Conservation (phyloP, 2,797 vertebrate genomes). For the Galago senegalensis region DNA sequence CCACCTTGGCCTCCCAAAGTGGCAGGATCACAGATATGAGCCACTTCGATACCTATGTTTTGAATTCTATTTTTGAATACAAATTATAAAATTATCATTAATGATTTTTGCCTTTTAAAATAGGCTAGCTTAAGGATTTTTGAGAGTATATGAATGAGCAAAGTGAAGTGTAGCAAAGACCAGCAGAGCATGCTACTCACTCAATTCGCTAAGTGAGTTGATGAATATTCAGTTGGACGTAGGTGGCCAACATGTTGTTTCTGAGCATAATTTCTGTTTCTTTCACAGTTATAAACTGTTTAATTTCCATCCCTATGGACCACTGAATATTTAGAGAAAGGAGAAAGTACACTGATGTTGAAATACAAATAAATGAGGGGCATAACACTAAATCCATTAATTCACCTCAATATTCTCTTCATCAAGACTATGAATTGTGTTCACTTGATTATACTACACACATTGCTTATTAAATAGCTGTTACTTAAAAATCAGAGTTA, state of each 20-base stretch:
- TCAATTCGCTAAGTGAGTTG: not conserved
- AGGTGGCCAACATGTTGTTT: constrained; percentile 6
- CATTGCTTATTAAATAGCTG: not conserved
- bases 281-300: constrained; percentile 23
- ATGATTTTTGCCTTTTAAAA: constrained; percentile 34
- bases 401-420: constrained; percentile 39
- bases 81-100: constrained; percentile 42
- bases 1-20: not conserved
- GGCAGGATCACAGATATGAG: not conserved
- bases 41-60: not conserved
- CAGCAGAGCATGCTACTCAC: not conserved
- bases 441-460: constrained; percentile 40
- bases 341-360: not conserved
- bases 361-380: constrained; percentile 32
- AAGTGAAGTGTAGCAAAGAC: not conserved
- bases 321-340: not conserved
- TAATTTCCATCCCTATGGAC: constrained; percentile 29
- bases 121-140: not conserved
- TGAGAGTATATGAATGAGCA: not conserved
- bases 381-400: constrained; percentile 22
- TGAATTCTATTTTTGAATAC: constrained; percentile 44
- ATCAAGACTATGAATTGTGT: not conserved
- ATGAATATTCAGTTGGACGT: not conserved
- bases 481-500: constrained; percentile 37
- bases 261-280: not conserved